Base-by-base conservation (phyloP, 2,113 vertebrate species). In the Anhinga anhinga region DNA sequence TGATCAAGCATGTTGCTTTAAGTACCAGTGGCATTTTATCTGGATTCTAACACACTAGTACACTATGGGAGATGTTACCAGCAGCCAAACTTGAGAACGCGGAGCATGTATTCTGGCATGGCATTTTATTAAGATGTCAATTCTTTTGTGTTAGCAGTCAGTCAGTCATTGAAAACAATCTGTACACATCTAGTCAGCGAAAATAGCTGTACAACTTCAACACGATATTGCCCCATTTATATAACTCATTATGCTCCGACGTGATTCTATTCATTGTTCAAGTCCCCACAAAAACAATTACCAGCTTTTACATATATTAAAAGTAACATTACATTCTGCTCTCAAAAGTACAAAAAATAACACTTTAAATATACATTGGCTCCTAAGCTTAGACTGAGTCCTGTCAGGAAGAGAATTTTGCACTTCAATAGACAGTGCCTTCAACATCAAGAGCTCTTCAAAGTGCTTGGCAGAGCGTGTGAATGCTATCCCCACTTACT, bases 331-430 rank as follows among this genome's bases (percentile, higher is more conserved):
- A 85, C 3, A 50, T 83, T 92, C 70, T 77, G 58, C 63, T 93
- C 77, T 73, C 66, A 40, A 66, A 94, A 86, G 55, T 92, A 96
- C 85, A 86, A 92, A 94, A 93, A 93, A 94, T 96, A 96, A 74
- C n/a, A 40, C 61, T 96, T 96, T 36, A 94, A 93, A 94, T 90
- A 90, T 26, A 86, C 58, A 86, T 65, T 65, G 56, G 66, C 74
- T 95, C 47, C 86, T 82, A 93, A 86, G 66, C 70, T 95, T 61
- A 47, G 36, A 70, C 81, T 42, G 36, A 83, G 69, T 82, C 73
- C 79, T 85, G 49, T 59, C 62, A 82, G 78, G 47, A 93, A 73
- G 49, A 76, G 53, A 76, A 69, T 65, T 90, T 13, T 83, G 67
- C 66, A 67, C 62, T 83, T 90, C 88, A 86, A 10, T 2, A 77